Evolutionary conservation across 2,113 vertebrate species (phyloP).

Genomic region (Oophaga pumilio): DNA sequence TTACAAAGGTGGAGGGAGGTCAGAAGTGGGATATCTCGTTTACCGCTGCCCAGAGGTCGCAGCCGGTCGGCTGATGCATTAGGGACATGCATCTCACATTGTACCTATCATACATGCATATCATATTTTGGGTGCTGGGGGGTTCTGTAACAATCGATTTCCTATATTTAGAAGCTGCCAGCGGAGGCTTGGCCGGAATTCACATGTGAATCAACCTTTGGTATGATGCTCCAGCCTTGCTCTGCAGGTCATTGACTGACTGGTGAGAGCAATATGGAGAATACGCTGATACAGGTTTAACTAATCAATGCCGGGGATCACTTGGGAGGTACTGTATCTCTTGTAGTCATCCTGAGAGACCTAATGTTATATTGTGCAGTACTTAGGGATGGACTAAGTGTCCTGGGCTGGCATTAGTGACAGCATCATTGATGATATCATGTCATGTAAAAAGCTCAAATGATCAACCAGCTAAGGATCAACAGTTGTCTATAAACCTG

Average conservation of each 20-base stretch:
- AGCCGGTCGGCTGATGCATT: no score
- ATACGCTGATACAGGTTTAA: background rate
- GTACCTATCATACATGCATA: no score
- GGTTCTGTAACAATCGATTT: no score
- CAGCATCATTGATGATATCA: background rate
- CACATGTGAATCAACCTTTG: constrained; percentile 30
- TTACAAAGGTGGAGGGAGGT: no score
- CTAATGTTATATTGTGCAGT: background rate
- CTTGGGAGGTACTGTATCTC: no score
- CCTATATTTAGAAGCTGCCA: background rate
- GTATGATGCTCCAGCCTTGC: constrained; percentile 18
- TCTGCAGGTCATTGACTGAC: constrained; percentile 32
- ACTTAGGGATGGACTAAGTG: background rate
- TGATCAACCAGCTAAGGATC: background rate
- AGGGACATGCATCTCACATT: no score
- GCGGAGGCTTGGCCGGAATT: background rate
- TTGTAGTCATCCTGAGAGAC: background rate
- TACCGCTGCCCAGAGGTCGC: no score
- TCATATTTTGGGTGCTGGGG: no score
- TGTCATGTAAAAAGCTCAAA: background rate
- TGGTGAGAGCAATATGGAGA: background rate
- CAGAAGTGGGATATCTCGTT: no score
- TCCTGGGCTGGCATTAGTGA: background rate
- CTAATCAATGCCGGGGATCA: background rate
- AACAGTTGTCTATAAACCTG: background rate